Base-by-base conservation (phyloP, 2,113 vertebrate genomes). In the Podarcis raffonei region DNA sequence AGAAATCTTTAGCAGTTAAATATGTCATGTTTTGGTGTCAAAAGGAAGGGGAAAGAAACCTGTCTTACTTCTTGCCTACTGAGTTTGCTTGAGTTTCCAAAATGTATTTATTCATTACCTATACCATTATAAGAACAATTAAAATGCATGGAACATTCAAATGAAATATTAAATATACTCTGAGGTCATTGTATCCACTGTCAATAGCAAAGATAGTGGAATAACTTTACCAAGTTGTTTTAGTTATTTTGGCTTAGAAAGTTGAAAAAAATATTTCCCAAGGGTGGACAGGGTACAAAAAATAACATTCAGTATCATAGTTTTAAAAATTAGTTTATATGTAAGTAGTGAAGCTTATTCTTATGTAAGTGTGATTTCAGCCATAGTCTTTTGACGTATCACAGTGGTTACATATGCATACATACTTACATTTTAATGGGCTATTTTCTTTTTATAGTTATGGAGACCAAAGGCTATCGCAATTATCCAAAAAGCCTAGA, bases 401-500 rank as follows among this genome's bases (percentile, higher is more conserved):
- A 42, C 27, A 15, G 4, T 48, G 25, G 5, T 65, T n/a, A 25
- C 53, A 27, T 85, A 80, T 81, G 20, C 72, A 23, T 85, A 91
- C 84, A 92, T 84, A 95, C 91, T 95, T 90, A 93, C 83, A 92
- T 93, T 94, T 94, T 83, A 78, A 84, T 92, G 94, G 92, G 94
- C 1, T 90, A 89, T 97, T 91, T 97, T 72, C 68, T 85, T 97
- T 97, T 96, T 84, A 89, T 94, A 98, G 98, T 96, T 95, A 99
- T 99, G 98, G 99, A 99, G 97, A 98, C 98, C 96, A 99, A 99
- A 98, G 98, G 98, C 98, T 99, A 98, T 98, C 97, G 97, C 97
- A 98, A 97, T 97, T 98, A 98, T 96, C 97, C 98, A 94, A 98
- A 99, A 97, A 98, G 97, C 94, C 96, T 97, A 93, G 97, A 98